A percentile compares a stretch with the other conserved stretches of the same genome.
phyloP scores from a whole-genome alignment of 2,888 invertebrate genomes.

The Syrphus vitripennis region DNA sequence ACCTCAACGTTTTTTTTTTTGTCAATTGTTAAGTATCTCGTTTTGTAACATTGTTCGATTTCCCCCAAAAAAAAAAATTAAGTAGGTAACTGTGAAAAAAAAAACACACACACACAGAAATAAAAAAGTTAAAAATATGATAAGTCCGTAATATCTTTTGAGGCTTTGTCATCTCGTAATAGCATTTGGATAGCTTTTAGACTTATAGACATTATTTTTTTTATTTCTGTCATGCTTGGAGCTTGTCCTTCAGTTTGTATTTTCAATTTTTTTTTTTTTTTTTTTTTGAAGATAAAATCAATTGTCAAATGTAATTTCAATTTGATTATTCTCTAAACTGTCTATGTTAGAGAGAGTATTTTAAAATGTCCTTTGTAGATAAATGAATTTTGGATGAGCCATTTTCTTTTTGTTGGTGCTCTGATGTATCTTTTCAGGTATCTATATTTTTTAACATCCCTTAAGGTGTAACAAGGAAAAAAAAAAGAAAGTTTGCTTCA shows the following conservation, averaged over 20 bases:
- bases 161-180: conserved; percentile 11
- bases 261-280: background rate
- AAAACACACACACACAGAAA: background rate
- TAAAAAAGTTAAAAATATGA: conserved; percentile 5
- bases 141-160: conserved; percentile 8
- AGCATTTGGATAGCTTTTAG: conserved; percentile 12
- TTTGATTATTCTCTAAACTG: background rate
- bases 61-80: background rate
- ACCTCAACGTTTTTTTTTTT: background rate
- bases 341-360: background rate
- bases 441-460: background rate
- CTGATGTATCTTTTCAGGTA: too few species aligned
- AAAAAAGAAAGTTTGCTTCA: background rate
- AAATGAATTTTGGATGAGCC: conserved; percentile 16
- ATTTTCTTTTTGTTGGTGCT: background rate
- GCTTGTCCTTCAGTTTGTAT: background rate
- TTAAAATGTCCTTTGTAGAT: background rate
- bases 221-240: background rate
- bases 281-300: conserved; percentile 1
- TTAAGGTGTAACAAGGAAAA: background rate
- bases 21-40: background rate
- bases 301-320: conserved; percentile 5
- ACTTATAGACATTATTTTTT: background rate
- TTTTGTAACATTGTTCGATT: background rate
- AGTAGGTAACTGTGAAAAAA: background rate